Evolutionary conservation across 2,888 invertebrate genomes (phyloP), one percentile per base, ranked within the genome.

Genomic region (Pseudococcus viburni): DNA sequence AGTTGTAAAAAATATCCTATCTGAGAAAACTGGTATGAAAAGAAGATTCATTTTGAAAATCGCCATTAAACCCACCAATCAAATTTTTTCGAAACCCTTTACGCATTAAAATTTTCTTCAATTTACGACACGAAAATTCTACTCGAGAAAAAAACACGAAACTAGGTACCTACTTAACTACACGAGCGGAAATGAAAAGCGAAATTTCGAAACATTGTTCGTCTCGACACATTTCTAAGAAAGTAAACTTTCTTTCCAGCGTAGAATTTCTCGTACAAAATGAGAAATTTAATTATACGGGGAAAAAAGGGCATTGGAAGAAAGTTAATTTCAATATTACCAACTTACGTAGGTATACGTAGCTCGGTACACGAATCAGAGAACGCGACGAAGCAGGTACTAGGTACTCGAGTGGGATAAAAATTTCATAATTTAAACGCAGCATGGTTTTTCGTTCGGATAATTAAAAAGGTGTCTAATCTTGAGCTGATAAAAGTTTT

Each of bases 401-500:
- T 12, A 46, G n/a, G n/a, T 46, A 46, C 51, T 51, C 26, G 26
- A 33, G 51, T 1, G 51, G 19, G 6, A 73, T 33, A 73, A 73
- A 73, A 73, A 73, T 33, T 15, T 33, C 12, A 73, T 12, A 33
- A 73, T 22, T 22, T 22, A 64, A 73, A 73, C 26, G 33, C 26
- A 26, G 68, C 33, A 73, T 73, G 68, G 68, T 26, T 73, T 73
- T 73, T 73, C 68, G 68, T 73, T 73, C 33, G 33, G 12, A 26
- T 73, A 73, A 73, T 26, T 73, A 73, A 73, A 73, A 73, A 73
- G 11, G 26, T 73, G 68, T 73, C 68, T 33, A 73, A 73, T 73
- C 33, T 73, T 12, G 68, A 22, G 26, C 68, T 73, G 68, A 73
- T 26, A 73, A 73, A 22, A 33, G 6, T 73, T 73, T 73, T 73